Percentiles rank a stretch among this genome's conserved stretches.
These are phyloP conservation scores for Melanotaenia pygmaea DNA, from an alignment of 2,797 vertebrate genomes.

Conservation along the genomic window DNA sequence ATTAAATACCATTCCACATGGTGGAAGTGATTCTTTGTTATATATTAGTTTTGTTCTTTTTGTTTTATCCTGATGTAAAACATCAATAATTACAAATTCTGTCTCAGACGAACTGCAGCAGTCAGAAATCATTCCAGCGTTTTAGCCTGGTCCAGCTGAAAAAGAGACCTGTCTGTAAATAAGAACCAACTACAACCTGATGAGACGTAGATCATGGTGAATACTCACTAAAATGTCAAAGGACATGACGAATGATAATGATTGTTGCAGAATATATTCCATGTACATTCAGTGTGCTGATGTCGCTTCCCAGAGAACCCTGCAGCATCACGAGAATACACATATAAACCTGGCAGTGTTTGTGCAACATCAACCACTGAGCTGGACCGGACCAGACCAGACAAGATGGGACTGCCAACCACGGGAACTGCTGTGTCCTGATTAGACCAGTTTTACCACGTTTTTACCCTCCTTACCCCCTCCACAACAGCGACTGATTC, in stretches of 20 bases:
- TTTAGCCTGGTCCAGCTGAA: neutral
- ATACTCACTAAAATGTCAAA: neutral
- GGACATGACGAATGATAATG: neutral
- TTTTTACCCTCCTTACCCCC: neutral
- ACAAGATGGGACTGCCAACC: neutral
- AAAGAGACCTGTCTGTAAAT: neutral
- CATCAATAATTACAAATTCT: conserved; percentile 2
- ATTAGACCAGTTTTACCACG: neutral
- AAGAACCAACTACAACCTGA: neutral
- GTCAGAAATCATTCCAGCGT: neutral
- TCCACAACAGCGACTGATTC: neutral
- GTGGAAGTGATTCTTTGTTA: conserved; percentile 18
- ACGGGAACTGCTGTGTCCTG: conserved; percentile 1
- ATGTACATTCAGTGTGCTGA: conserved; percentile 27
- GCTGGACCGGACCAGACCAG: neutral
- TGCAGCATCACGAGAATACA: conserved; percentile 14
- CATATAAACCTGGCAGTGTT: conserved; percentile 14
- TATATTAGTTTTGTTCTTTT: conserved; percentile 9
- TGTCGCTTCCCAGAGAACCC: conserved; percentile 22
- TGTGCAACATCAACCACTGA: neutral
- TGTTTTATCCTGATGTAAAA: conserved; percentile 20
- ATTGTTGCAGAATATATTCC: neutral
- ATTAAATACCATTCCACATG: conserved; percentile 48
- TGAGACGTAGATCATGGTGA: neutral
- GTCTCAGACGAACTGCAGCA: neutral